These are phyloP conservation scores for Eretmochelys imbricata DNA, from an alignment of 2,113 vertebrate genomes.

Conservation along the genomic window DNA sequence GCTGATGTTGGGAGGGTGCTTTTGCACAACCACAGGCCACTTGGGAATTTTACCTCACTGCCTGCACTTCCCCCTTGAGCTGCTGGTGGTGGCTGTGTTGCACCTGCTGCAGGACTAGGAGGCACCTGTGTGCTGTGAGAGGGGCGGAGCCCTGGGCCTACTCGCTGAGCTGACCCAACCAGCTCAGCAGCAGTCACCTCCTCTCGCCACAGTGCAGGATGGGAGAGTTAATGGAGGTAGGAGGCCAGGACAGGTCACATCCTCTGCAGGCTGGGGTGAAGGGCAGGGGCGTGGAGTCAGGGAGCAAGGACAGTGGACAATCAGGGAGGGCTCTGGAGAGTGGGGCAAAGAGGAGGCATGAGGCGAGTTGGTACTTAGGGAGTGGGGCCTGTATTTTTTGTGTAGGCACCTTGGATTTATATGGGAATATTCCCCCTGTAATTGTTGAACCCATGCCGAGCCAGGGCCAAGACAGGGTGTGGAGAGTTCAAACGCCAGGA, in stretches of 20 bases:
- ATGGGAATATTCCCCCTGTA: neutral
- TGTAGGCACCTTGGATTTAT: neutral
- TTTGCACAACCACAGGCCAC: neutral
- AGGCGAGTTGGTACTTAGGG: neutral
- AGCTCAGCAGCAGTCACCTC: neutral
- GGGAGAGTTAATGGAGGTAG: neutral
- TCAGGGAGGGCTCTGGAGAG: neutral
- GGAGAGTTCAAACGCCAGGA: neutral
- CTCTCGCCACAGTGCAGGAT: fast-evolving
- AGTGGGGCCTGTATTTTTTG: neutral
- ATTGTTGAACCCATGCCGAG: neutral
- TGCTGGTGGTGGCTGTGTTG: neutral
- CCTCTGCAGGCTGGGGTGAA: neutral
- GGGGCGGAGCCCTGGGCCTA: neutral
- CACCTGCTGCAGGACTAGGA: neutral
- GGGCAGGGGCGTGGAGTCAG: neutral
- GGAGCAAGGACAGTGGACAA: neutral
- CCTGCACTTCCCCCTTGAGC: neutral
- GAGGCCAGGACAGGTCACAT: neutral
- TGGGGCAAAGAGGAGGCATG: neutral
- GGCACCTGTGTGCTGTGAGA: neutral
- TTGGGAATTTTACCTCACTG: neutral
- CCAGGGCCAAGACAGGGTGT: neutral
- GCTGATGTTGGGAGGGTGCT: neutral
- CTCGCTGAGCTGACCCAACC: neutral